phyloP scores from a whole-genome alignment of 2,888 invertebrate genomes.

The Papilio demoleus region DNA sequence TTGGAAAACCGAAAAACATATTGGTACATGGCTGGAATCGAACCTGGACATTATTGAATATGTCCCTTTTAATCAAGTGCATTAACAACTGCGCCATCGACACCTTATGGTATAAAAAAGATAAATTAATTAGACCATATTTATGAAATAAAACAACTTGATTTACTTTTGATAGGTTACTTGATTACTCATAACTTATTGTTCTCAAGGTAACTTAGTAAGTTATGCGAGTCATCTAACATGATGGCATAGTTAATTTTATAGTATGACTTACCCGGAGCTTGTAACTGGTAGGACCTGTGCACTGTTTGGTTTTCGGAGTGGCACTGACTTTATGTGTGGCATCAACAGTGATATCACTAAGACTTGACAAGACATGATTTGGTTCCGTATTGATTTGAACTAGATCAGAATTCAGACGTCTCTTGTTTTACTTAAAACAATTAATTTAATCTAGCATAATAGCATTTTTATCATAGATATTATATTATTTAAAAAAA shows the following conservation, averaged over 20 bases:
- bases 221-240: not conserved
- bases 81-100: too few relatives aligned
- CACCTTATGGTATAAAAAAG: too few relatives aligned
- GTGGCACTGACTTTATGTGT: conserved; percentile 47
- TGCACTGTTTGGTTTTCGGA: conserved; percentile 44
- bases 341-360: conserved; percentile 15
- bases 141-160: too few relatives aligned
- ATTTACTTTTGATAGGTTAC: not conserved
- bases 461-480: too few relatives aligned
- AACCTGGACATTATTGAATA: too few relatives aligned
- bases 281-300: conserved; percentile 44
- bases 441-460: too few relatives aligned
- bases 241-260: conserved; percentile 24
- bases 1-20: too few relatives aligned
- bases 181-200: not conserved
- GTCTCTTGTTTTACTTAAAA: not conserved
- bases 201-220: not conserved
- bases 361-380: not conserved
- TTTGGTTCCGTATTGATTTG: conserved; percentile 41
- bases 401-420: not conserved
- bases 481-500: too few relatives aligned
- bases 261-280: conserved; percentile 27
- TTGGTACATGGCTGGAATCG: too few relatives aligned
- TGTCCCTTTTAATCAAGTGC: too few relatives aligned
- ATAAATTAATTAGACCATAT: too few relatives aligned